phyloP scores from a whole-genome alignment of 2,797 vertebrate genomes.

The Serranus cabrilla region DNA sequence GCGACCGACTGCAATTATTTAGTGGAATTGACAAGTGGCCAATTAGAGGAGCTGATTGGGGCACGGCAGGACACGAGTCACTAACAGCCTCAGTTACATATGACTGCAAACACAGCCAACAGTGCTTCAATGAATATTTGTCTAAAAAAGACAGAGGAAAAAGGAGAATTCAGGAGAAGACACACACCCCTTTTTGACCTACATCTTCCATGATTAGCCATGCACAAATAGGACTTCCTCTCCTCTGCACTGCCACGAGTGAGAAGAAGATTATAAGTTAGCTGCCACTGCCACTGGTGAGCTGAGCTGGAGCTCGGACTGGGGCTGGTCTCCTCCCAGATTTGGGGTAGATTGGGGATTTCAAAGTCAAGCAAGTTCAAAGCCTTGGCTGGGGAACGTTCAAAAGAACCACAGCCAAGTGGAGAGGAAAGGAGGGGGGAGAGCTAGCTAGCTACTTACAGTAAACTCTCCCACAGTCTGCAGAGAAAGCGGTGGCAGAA shows the following conservation, averaged over 20 bases:
- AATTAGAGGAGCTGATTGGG: not conserved
- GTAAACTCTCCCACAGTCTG: slow-evolving; percentile 59
- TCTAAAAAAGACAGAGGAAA: slow-evolving; percentile 12
- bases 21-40: slow-evolving; percentile 9
- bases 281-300: slow-evolving; percentile 56
- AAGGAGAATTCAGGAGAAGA: not conserved
- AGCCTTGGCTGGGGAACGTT: slow-evolving; percentile 77
- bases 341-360: slow-evolving; percentile 70
- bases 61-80: not conserved
- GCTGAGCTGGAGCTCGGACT: slow-evolving; percentile 64
- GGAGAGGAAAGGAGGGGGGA: slow-evolving; percentile 41
- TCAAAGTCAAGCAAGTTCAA: slow-evolving; percentile 84
- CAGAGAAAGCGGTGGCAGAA: slow-evolving; percentile 35
- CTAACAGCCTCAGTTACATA: slow-evolving; percentile 7
- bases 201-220: slow-evolving; percentile 49
- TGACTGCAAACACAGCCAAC: slow-evolving; percentile 9
- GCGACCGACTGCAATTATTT: not conserved
- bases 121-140: not conserved
- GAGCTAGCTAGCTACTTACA: slow-evolving; percentile 58
- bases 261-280: slow-evolving; percentile 69
- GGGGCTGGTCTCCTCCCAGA: slow-evolving; percentile 65
- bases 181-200: slow-evolving; percentile 36
- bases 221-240: slow-evolving; percentile 54
- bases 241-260: slow-evolving; percentile 32
- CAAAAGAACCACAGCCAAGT: slow-evolving; percentile 78